These are phyloP conservation scores for Trididemnum nubilum DNA, from an alignment of 23 tunicate genomes.

Conservation along the genomic window DNA sequence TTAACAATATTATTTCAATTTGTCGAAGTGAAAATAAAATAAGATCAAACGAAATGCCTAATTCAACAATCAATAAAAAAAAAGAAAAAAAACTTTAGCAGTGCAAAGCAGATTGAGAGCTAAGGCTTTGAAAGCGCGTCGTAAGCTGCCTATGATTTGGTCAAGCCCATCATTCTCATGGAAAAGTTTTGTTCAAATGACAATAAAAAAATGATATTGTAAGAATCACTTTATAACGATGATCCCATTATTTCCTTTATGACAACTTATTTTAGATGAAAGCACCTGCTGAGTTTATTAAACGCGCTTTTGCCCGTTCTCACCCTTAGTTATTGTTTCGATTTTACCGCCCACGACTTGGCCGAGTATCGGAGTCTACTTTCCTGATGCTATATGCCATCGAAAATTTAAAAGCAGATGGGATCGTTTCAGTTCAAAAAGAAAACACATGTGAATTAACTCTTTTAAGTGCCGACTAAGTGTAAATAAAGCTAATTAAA, in stretches of 20 bases:
- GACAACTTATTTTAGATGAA: conserved; percentile 2
- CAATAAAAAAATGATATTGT: too few relatives aligned
- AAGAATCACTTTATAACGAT: not conserved
- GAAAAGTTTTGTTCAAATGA: not conserved
- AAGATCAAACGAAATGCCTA: not conserved
- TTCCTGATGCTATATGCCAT: too few relatives aligned
- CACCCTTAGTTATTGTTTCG: conserved; percentile 1
- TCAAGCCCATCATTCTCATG: not conserved
- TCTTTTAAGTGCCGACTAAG: not conserved
- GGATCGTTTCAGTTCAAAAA: not conserved
- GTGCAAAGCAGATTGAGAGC: too few relatives aligned
- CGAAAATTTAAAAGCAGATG: not conserved
- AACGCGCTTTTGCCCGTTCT: not conserved
- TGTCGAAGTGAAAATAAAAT: not conserved
- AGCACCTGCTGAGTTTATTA: conserved; percentile 10
- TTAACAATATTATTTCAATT: not conserved
- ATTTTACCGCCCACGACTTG: not conserved
- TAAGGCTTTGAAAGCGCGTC: too few relatives aligned
- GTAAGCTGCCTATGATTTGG: not conserved
- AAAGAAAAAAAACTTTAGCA: too few relatives aligned
- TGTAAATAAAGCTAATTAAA: too few relatives aligned
- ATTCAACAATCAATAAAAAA: too few relatives aligned
- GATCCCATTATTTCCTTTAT: not conserved
- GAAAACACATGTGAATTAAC: not conserved
- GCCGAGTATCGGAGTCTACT: not conserved